Percentiles rank a stretch among this genome's conserved stretches.
Evolutionary conservation across 1,140 invertebrate species (phyloP).

Genomic region (Scaptomyza pallida): DNA sequence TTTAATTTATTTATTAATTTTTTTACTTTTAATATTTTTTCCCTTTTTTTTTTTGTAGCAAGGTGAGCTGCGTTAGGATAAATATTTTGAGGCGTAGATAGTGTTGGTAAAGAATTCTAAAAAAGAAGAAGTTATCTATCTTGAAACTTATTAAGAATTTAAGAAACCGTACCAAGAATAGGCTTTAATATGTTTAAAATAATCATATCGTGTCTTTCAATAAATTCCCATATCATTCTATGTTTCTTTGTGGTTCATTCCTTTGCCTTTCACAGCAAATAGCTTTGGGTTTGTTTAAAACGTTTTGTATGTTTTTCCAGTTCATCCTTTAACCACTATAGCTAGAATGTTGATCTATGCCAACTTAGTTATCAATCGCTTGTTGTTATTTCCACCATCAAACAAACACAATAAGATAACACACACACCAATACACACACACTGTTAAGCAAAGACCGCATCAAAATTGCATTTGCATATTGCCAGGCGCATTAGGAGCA

Average conservation of each 20-base stretch:
- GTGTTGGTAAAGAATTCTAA: too few relatives aligned
- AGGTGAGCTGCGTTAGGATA: too few relatives aligned
- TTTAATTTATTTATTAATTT: slow-evolving; percentile 1
- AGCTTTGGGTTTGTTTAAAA: too few relatives aligned
- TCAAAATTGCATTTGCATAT: slow-evolving; percentile 75
- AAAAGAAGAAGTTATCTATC: too few relatives aligned
- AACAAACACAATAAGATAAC: slow-evolving; percentile 24
- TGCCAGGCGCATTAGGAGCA: slow-evolving; percentile 51
- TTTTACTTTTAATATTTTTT: background rate
- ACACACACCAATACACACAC: background rate
- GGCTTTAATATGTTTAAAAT: too few relatives aligned
- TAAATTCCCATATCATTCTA: too few relatives aligned
- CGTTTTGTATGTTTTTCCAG: background rate
- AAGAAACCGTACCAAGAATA: too few relatives aligned
- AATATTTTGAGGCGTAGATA: too few relatives aligned
- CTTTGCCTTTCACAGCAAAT: too few relatives aligned
- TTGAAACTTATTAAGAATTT: too few relatives aligned
- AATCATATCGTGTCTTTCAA: too few relatives aligned
- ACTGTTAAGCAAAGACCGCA: slow-evolving; percentile 21
- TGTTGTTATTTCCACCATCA: slow-evolving; percentile 38
- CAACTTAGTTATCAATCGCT: slow-evolving; percentile 60
- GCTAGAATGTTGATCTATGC: slow-evolving; percentile 23
- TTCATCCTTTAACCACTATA: background rate
- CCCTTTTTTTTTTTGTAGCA: background rate
- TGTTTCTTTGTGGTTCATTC: too few relatives aligned